Evolutionary conservation across 1,140 invertebrate genomes (phyloP).

Genomic region (Megathymus violae): DNA sequence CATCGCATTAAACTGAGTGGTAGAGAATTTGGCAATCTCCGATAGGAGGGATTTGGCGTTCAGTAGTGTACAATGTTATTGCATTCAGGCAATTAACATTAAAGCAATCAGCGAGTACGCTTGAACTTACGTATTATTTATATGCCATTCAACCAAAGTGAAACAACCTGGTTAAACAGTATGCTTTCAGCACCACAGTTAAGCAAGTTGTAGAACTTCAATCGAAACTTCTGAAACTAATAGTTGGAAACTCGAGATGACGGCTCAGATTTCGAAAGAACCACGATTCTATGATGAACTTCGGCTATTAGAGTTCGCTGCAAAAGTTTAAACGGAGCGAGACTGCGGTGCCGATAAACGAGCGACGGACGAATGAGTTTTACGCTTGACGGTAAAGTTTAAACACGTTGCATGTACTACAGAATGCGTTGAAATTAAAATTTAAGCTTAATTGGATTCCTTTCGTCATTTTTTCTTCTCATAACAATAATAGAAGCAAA

Average conservation of each 20-base stretch:
- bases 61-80: too few relatives aligned
- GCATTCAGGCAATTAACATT: too few relatives aligned
- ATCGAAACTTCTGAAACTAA: constrained; percentile 22
- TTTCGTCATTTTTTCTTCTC: too few relatives aligned
- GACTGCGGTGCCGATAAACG: background rate
- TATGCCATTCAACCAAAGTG: background rate
- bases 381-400: background rate
- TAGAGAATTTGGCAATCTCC: too few relatives aligned
- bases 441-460: too few relatives aligned
- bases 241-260: constrained; percentile 14
- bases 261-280: constrained; percentile 4
- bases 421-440: too few relatives aligned
- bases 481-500: too few relatives aligned
- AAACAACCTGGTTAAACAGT: background rate
- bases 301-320: constrained; percentile 1
- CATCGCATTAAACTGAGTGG: too few relatives aligned
- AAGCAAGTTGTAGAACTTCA: background rate
- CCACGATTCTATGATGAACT: constrained; percentile 14
- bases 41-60: too few relatives aligned
- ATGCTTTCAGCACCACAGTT: background rate
- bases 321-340: background rate
- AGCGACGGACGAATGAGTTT: background rate
- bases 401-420: background rate
- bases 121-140: too few relatives aligned
- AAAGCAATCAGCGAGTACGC: too few relatives aligned